Conservation (phyloP, 1,140 invertebrate species). For the Zaprionus ghesquierei region DNA sequence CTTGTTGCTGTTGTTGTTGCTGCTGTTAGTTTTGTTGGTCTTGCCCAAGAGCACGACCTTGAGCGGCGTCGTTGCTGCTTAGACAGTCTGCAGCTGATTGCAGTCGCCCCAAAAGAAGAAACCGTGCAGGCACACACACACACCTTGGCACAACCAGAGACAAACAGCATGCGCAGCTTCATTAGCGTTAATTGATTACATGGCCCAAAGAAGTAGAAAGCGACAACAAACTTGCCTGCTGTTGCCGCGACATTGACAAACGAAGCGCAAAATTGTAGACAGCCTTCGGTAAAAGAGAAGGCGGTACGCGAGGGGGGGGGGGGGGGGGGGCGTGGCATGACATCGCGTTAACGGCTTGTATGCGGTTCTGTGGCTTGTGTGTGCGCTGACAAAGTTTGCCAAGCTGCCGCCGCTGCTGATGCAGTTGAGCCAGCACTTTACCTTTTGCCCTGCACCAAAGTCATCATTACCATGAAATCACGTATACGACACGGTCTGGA, state of each 20-base stretch:
- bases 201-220: slow-evolving; percentile 59
- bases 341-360: neutral
- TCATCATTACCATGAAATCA: slow-evolving; percentile 69
- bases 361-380: neutral
- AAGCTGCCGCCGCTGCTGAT: slow-evolving; percentile 23
- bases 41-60: slow-evolving; percentile 55
- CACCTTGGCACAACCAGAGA: slow-evolving; percentile 23
- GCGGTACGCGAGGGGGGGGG: neutral
- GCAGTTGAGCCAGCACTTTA: slow-evolving; percentile 11
- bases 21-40: neutral
- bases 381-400: slow-evolving; percentile 25
- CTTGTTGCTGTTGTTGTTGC: neutral
- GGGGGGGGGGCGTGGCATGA: neutral
- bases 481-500: slow-evolving; percentile 57
- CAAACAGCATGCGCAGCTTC: slow-evolving; percentile 47
- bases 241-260: slow-evolving; percentile 67
- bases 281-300: neutral
- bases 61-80: slow-evolving; percentile 41
- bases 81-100: slow-evolving; percentile 39
- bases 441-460: neutral
- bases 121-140: neutral
- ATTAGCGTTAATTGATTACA: slow-evolving; percentile 79
- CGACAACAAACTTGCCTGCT: slow-evolving; percentile 43
- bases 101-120: slow-evolving; percentile 43
- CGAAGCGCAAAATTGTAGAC: slow-evolving; percentile 70